phyloP scores from a whole-genome alignment of 2,797 vertebrate genomes.

The Synaphobranchus kaupii region DNA sequence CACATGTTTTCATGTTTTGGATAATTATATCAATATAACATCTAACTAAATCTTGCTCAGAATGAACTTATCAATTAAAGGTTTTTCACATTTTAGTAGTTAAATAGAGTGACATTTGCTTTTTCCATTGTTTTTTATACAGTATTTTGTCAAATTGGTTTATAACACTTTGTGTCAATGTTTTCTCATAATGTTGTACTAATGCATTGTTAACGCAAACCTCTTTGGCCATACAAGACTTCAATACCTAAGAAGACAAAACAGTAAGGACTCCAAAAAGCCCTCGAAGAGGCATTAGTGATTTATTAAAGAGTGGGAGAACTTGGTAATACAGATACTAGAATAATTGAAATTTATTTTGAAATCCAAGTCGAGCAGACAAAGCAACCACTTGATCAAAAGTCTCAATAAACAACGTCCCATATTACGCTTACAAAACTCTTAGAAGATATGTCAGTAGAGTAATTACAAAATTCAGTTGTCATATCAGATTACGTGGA shows the following conservation, averaged over 20 bases:
- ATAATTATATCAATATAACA: not conserved
- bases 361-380: conserved; percentile 54
- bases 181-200: not conserved
- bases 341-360: conserved; percentile 75
- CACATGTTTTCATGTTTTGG: not conserved
- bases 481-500: conserved; percentile 17
- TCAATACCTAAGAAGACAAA: conserved; percentile 47
- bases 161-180: not conserved
- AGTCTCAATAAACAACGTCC: conserved; percentile 27
- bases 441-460: conserved; percentile 53
- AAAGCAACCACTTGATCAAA: conserved; percentile 19
- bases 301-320: conserved; percentile 75
- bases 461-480: conserved; percentile 32
- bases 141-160: not conserved
- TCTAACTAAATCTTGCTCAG: not conserved
- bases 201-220: not conserved
- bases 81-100: not conserved
- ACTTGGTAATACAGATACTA: conserved; percentile 75
- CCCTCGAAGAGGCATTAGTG: conserved; percentile 75
- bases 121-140: not conserved
- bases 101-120: not conserved
- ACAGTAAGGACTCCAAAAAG: conserved; percentile 61
- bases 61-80: not conserved
- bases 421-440: conserved; percentile 31
- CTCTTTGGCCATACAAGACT: conserved; percentile 39